phyloP scores from a whole-genome alignment of 2,797 vertebrate genomes.

The Bradypodion ventrale region DNA sequence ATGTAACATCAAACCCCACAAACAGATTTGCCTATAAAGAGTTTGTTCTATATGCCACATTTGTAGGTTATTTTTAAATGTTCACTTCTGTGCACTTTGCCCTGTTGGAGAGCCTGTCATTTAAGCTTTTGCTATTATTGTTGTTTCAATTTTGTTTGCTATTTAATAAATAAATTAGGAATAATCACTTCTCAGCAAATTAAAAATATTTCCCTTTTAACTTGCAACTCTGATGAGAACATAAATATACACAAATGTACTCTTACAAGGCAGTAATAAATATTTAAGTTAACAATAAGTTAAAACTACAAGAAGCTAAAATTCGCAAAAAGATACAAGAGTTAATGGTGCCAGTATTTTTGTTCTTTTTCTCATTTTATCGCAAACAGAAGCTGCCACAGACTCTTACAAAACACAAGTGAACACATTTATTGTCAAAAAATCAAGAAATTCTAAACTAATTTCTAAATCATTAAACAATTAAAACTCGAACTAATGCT shows the following conservation, averaged over 20 bases:
- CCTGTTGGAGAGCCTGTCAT: conserved; percentile 88
- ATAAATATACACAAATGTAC: conserved; percentile 98
- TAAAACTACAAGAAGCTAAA: conserved; percentile 97
- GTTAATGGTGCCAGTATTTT: conserved; percentile 91
- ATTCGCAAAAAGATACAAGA: conserved; percentile 93
- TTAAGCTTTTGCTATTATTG: conserved; percentile 83
- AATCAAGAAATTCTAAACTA: conserved; percentile 83
- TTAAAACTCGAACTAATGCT: conserved; percentile 78
- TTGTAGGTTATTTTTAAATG: conserved; percentile 12
- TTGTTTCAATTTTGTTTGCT: conserved; percentile 80
- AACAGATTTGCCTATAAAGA: conserved; percentile 73
- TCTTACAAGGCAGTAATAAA: conserved; percentile 91
- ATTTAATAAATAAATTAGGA: conserved; percentile 90
- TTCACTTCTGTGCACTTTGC: conserved; percentile 88
- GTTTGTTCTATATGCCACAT: conserved; percentile 64
- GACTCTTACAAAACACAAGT: conserved; percentile 91
- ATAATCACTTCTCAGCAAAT: conserved; percentile 93
- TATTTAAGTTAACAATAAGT: conserved; percentile 98
- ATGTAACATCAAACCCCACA: conserved; percentile 89
- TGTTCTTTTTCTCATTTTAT: conserved; percentile 79
- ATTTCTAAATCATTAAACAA: conserved; percentile 61
- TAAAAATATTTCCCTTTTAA: conserved; percentile 85
- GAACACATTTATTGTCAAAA: conserved; percentile 82
- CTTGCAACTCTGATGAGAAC: conserved; percentile 96
- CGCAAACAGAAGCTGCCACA: conserved; percentile 95